A percentile compares a stretch with the other conserved stretches of the same genome.
These are phyloP conservation scores for Hylyphantes graminicola DNA, from an alignment of 1,140 invertebrate genomes.

Conservation along the genomic window DNA sequence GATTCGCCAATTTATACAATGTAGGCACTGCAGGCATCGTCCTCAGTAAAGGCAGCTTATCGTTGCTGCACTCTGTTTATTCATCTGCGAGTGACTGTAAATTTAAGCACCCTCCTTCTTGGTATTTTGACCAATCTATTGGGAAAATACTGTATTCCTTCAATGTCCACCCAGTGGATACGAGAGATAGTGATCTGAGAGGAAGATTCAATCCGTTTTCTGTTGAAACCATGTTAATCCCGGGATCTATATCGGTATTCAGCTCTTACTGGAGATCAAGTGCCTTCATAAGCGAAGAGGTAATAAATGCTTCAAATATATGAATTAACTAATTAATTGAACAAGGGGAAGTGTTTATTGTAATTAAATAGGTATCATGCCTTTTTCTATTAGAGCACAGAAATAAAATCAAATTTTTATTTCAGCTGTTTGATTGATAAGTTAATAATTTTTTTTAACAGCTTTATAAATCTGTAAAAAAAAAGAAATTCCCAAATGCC, in stretches of 20 bases:
- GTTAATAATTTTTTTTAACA: not conserved
- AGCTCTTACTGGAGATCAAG: conserved; percentile 63
- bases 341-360: no score
- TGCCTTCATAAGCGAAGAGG: conserved; percentile 61
- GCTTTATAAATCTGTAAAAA: no score
- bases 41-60: conserved; percentile 58
- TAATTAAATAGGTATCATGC: no score
- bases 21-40: conserved; percentile 62
- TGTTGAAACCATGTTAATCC: conserved; percentile 63
- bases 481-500: no score
- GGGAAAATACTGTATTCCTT: conserved; percentile 60
- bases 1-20: conserved; percentile 63
- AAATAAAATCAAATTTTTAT: no score
- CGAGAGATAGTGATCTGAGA: conserved; percentile 58
- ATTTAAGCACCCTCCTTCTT: conserved; percentile 20
- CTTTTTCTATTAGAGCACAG: no score
- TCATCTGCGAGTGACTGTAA: conserved; percentile 30
- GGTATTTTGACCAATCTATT: conserved; percentile 61
- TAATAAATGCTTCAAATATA: conserved; percentile 29
- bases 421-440: not conserved
- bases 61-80: conserved; percentile 36
- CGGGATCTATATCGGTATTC: conserved; percentile 63
- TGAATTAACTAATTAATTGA: not conserved
- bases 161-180: conserved; percentile 61
- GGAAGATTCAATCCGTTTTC: conserved; percentile 63